A percentile compares a stretch with the other conserved stretches of the same genome.
These are phyloP conservation scores for Forbesichthys papilliferus DNA, from an alignment of 2,113 vertebrate genomes.

Conservation along the genomic window DNA sequence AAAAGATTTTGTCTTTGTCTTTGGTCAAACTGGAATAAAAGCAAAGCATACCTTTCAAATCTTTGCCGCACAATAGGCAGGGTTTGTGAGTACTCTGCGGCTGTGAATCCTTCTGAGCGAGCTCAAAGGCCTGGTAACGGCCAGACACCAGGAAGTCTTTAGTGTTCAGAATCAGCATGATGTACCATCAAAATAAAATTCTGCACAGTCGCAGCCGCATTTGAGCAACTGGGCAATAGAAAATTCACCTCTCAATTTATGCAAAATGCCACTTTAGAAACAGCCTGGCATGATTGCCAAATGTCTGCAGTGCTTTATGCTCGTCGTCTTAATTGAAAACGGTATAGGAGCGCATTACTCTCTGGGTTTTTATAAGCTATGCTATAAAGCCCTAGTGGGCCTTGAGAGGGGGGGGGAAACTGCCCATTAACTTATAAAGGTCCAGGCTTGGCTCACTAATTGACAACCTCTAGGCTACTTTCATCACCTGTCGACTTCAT, in stretches of 20 bases:
- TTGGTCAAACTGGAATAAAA: neutral
- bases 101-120: slow-evolving; percentile 54
- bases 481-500: slow-evolving; percentile 93
- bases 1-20: no score
- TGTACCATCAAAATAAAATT: slow-evolving; percentile 66
- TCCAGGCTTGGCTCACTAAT: slow-evolving; percentile 86
- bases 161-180: slow-evolving; percentile 63
- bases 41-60: slow-evolving; percentile 9
- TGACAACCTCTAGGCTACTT: slow-evolving; percentile 91
- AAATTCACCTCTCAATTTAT: slow-evolving; percentile 64
- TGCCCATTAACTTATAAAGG: slow-evolving; percentile 86
- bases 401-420: slow-evolving; percentile 70
- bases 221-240: slow-evolving; percentile 66
- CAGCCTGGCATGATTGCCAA: slow-evolving; percentile 67
- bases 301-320: slow-evolving; percentile 70
- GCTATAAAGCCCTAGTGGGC: slow-evolving; percentile 79
- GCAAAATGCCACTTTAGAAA: slow-evolving; percentile 66
- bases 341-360: slow-evolving; percentile 78
- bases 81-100: slow-evolving; percentile 45
- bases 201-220: slow-evolving; percentile 63
- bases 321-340: slow-evolving; percentile 74
- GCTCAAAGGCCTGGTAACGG: slow-evolving; percentile 54
- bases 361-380: slow-evolving; percentile 73
- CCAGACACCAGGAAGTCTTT: slow-evolving; percentile 65
- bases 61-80: slow-evolving; percentile 36